Evolutionary conservation across 2,113 vertebrate genomes (phyloP), one percentile per base, ranked within the genome.

Genomic region (Numida meleagris): DNA sequence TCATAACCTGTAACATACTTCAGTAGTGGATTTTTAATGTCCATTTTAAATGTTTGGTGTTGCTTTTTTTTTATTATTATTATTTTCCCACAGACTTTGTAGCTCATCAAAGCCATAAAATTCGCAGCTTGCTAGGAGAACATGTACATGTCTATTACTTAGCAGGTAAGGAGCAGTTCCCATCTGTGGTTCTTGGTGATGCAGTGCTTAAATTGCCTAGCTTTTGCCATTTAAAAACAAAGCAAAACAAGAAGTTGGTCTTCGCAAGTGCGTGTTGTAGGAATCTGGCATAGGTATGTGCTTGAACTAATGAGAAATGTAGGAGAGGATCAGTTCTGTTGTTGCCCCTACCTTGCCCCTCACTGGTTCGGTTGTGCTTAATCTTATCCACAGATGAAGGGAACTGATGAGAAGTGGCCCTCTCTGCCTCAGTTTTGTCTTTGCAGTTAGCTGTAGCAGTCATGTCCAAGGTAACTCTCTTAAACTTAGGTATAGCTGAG

Each of bases 401-500:
- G 61, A 84, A 31, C 12, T 57, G 77, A 20, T 16, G 57, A 23
- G 23, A 67, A 86, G 25, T 14, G 14, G 34, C 20, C 15, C 7
- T 74, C 19, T 57, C 12, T 65, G 2, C 18, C 82, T 61, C 36
- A 13, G 58, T 68, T 94, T 34, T 77, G 33, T 62, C 14, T 88
- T 50, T 80, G 55, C 38, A 72, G 73, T 31, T 59, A 16, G 36
- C 34, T 78, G 77, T 81, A 61, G 27, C 65, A 48, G 36, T 72
- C 62, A 9, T 57, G 62, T 63, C 62, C 24, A 27, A 62, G 77
- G 65, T 57, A 77, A 65, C n/a, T 40, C n/a, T 40, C 34, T 51
- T 68, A 7, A 13, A 33, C 33, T 23, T 50, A 38, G 0, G 3
- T 46, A 27, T 1, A n/a, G 55, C 12, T 66, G 18, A 34, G 11